Base-by-base conservation (phyloP, 2,797 vertebrate genomes). In the Lerista edwardsae region DNA sequence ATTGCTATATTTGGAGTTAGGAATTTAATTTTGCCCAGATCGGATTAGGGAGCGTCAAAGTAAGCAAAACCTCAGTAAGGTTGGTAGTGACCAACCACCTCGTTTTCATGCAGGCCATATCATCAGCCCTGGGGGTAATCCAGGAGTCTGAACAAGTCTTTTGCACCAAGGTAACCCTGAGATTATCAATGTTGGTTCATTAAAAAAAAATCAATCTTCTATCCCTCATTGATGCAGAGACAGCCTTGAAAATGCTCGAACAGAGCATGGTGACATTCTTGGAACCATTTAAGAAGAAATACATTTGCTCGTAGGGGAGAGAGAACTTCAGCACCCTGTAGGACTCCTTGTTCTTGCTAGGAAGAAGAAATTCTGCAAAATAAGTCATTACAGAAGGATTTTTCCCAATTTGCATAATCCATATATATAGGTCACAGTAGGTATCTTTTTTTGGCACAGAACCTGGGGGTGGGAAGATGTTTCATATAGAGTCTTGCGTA, bases 301-400 rank as follows among this genome's bases (percentile, higher is more conserved):
- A 73, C n/a, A 34, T 47, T 36, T 75, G 80, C 47, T 34, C 57
- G 57, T 15, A 77, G n/a, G 10, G 27, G 59, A 68, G 61, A 41
- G 6, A n/a, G 29, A 11, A 9, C 19, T 44, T 71, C 10, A 57
- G 31, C 55, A 14, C 29, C 61, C 47, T 75, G 34, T 12, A 51
- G 31, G 79, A 57, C 47, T 65, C 31, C 69, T 57, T 74, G 64
- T 36, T 10, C 12, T 65, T 21, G 68, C 25, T 21, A 68, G 67
- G 51, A 80, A 75, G 75, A 77, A 15, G 36, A 80, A 59, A 64
- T 80, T 85, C 57, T 68, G 51, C 51, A 85, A 85, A 80, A 59
- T 75, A 75, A 85, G 41, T 7, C 31, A 67, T 75, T 79, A 65
- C 41, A 73, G 68, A 27, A 17, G 25, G 68, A 77, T 65, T 79